A percentile compares a stretch with the other conserved stretches of the same genome.
phyloP scores from a whole-genome alignment of 1,140 invertebrate species.

The Aphaenogaster ashmeadi region DNA sequence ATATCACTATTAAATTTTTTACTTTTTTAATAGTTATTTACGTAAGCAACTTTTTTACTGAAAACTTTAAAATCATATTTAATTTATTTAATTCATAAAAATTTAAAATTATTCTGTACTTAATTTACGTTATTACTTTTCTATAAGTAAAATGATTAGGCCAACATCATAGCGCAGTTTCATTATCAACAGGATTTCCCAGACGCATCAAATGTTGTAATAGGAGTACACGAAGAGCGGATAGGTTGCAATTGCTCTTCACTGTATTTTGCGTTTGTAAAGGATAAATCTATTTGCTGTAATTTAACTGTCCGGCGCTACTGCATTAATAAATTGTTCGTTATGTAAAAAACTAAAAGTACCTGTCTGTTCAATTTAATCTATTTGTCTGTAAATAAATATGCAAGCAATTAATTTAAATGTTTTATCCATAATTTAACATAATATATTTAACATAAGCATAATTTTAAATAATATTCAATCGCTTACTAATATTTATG shows the following conservation, averaged over 20 bases:
- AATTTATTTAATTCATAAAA: constrained; percentile 6
- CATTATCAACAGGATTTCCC: constrained; percentile 70
- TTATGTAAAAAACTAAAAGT: constrained; percentile 11
- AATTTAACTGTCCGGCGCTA: neutral
- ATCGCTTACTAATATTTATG: neutral
- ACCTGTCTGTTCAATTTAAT: neutral
- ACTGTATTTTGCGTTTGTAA: constrained; percentile 38
- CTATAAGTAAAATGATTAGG: constrained; percentile 30
- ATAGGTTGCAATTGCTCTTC: constrained; percentile 51
- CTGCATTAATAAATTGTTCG: constrained; percentile 34
- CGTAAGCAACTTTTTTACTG: neutral
- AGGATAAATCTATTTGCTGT: constrained; percentile 9
- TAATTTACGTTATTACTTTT: constrained; percentile 20
- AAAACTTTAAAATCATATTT: constrained; percentile 24
- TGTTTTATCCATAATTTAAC: neutral
- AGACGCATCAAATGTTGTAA: constrained; percentile 70
- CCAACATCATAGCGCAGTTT: constrained; percentile 31
- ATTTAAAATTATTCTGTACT: neutral
- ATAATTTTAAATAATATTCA: neutral
- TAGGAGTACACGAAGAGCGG: constrained; percentile 78
- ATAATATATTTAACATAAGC: neutral
- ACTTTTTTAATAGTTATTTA: neutral
- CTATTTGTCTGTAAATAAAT: neutral
- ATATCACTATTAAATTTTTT: neutral
- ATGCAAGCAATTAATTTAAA: neutral